Base-by-base conservation (phyloP, 2,113 vertebrate species). In the Recurvirostra avosetta region DNA sequence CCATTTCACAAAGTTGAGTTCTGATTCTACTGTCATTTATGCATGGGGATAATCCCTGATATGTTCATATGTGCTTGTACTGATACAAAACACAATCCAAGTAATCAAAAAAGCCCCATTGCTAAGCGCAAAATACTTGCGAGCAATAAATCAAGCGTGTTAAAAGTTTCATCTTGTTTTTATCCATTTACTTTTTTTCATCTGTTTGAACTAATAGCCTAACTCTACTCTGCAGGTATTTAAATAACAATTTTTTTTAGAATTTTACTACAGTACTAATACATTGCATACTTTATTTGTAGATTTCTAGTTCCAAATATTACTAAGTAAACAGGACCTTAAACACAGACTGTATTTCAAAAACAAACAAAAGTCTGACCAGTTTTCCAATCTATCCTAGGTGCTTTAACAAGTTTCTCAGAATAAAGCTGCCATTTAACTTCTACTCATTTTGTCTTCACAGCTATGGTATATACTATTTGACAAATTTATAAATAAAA, bases 361-460 rank as follows among this genome's bases (percentile, higher is more conserved):
- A 87, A 91, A 3, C 50, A 56, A 73, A 56, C 52, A 47, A 18
- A 56, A 74, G 8, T 70, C 73, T 81, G 50, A 74, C 16, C n/a
- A 55, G 43, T 76, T 89, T 91, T 71, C 32, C 16, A 62, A 2
- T 68, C 38, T 65, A 5, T 23, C 40, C 45, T 38, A 40, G 19
- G 13, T 61, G 67, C 66, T 67, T 79, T 72, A 61, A 90, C 7
- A 55, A 67, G 9, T 91, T 91, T 90, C 92, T 95, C 82, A 95
- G 91, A 90, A 78, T 74, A 93, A 61, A 82, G 50, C 29, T 95
- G 52, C 88, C 86, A 84, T 52, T 94, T 97, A 52, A 58, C 94
- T 73, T 96, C 26, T 49, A 50, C 86, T 94, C 0, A 91, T 95
- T 97, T 95, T 93, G 50, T 43, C 38, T 71, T 75, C 74, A 55